These are phyloP conservation scores for Phrynosoma blainvillii DNA, from an alignment of 2,113 vertebrate species.

Conservation along the genomic window DNA sequence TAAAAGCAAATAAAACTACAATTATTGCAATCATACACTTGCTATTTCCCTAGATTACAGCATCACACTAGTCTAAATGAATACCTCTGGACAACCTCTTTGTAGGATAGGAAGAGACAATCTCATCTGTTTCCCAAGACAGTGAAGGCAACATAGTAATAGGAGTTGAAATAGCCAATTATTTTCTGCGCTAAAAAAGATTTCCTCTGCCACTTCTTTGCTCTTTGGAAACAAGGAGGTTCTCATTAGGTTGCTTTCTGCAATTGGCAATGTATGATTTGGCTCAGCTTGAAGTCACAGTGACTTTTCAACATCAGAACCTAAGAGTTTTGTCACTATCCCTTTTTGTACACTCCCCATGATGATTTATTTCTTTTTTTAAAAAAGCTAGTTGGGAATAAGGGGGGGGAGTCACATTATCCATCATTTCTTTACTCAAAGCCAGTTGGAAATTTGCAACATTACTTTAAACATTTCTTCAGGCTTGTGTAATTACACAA, in stretches of 20 bases:
- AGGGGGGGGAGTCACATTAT: too few relatives aligned
- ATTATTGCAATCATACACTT: slow-evolving; percentile 45
- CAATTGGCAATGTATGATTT: slow-evolving; percentile 9
- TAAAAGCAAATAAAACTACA: slow-evolving; percentile 60
- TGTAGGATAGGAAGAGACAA: slow-evolving; percentile 1
- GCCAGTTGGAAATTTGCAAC: too few relatives aligned
- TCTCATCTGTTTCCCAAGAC: slow-evolving; percentile 12
- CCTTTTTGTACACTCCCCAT: slow-evolving; percentile 18
- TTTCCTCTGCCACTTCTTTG: slow-evolving; percentile 22
- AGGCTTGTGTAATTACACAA: too few relatives aligned
- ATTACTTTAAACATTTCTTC: too few relatives aligned
- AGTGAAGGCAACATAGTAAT: background rate
- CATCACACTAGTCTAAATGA: slow-evolving; percentile 29
- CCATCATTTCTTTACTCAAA: too few relatives aligned
- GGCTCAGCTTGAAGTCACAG: slow-evolving; percentile 20
- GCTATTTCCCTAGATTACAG: slow-evolving; percentile 44
- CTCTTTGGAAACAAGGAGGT: background rate
- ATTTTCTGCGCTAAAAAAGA: slow-evolving; percentile 37
- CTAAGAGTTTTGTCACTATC: slow-evolving; percentile 18
- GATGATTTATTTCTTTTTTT: background rate
- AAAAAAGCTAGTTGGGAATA: background rate
- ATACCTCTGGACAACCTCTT: slow-evolving; percentile 8
- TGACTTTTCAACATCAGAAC: slow-evolving; percentile 11
- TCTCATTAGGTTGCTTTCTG: slow-evolving; percentile 12
- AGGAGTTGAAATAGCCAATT: slow-evolving; percentile 21